Base-by-base conservation (phyloP, 2,797 vertebrate species). In the Dendrocincla fuliginosa region DNA sequence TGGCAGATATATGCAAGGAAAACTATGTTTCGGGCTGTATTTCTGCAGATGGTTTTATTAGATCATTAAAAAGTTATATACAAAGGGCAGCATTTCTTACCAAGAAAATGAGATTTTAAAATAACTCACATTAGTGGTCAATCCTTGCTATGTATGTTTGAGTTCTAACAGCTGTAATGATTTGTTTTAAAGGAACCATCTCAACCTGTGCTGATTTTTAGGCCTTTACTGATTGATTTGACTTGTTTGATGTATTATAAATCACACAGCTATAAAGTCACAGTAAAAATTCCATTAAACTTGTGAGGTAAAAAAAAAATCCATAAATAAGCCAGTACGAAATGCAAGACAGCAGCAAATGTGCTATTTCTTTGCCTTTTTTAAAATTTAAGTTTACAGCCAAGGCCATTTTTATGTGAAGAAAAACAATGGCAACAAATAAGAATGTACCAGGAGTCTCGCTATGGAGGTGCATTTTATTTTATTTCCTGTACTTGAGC, bases 221-320 rank as follows among this genome's bases (percentile, higher is more conserved):
- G 97, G 87, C 83, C 81, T 89, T 80, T 84, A 69, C 93, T 95
- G 94, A 97, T 96, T 96, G 95, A 97, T 95, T 97, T 97, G 82
- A 71, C 76, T 87, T 95, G 78, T 97, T 97, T 98, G 95, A 97
- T 96, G 96, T 96, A 96, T 97, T 97, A 97, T 97, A 97, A 97
- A 97, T 97, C 95, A 98, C 76, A 97, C 89, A 96, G 88, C 76
- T 94, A 93, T 96, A 96, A 97, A 97, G 96, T 96, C 96, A 95
- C 87, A 86, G 94, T 89, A 93, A 97, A 97, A 94, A 96, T 96
- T 97, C 91, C 82, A 97, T 96, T 97, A 97, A 96, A 94, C 94
- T 94, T 96, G 88, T 93, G 80, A 95, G 87, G 94, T 88, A 50
- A 94, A 95, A 85, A 33, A 47, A 41, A 70, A 55, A 56, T 70